These are phyloP conservation scores for Schrankia costaestrigalis DNA, from an alignment of 2,888 invertebrate species.

Conservation along the genomic window DNA sequence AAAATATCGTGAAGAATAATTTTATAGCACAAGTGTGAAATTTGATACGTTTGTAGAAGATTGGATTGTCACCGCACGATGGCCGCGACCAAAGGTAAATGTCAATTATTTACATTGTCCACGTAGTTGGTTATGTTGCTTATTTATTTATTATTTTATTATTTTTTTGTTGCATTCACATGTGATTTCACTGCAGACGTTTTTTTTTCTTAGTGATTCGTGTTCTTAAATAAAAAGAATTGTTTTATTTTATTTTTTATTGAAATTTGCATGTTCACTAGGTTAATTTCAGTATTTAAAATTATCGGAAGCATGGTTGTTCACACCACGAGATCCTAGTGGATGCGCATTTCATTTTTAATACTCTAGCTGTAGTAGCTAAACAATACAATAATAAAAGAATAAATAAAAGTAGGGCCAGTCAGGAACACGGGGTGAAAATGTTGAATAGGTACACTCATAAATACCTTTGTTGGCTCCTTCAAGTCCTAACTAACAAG, in stretches of 20 bases:
- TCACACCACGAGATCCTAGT: slow-evolving; percentile 39
- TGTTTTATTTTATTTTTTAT: slow-evolving; percentile 21
- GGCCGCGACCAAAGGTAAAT: slow-evolving; percentile 59
- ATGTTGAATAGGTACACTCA: no score
- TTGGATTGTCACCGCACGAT: slow-evolving; percentile 39
- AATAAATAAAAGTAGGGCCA: no score
- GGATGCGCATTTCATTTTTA: slow-evolving; percentile 76
- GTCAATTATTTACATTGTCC: slow-evolving; percentile 50
- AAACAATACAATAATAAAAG: slow-evolving; percentile 6
- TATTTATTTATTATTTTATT: slow-evolving; percentile 76
- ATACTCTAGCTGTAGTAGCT: slow-evolving; percentile 6
- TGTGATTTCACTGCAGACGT: slow-evolving; percentile 80
- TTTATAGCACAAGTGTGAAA: slow-evolving; percentile 43
- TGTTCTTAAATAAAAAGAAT: slow-evolving; percentile 52
- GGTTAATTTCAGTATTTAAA: slow-evolving; percentile 29
- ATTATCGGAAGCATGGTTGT: slow-evolving; percentile 58
- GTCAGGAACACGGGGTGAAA: no score
- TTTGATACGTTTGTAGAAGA: slow-evolving; percentile 51
- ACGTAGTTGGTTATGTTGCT: slow-evolving; percentile 75
- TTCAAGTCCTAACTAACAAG: no score
- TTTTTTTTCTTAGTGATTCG: slow-evolving; percentile 70
- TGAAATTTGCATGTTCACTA: slow-evolving; percentile 56
- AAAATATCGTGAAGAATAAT: slow-evolving; percentile 32
- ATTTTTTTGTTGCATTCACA: slow-evolving; percentile 73
- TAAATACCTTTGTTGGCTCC: no score